Evolutionary conservation across 2,888 invertebrate species (phyloP), one percentile per base, ranked within the genome.

Genomic region (Loripinus fragilis): DNA sequence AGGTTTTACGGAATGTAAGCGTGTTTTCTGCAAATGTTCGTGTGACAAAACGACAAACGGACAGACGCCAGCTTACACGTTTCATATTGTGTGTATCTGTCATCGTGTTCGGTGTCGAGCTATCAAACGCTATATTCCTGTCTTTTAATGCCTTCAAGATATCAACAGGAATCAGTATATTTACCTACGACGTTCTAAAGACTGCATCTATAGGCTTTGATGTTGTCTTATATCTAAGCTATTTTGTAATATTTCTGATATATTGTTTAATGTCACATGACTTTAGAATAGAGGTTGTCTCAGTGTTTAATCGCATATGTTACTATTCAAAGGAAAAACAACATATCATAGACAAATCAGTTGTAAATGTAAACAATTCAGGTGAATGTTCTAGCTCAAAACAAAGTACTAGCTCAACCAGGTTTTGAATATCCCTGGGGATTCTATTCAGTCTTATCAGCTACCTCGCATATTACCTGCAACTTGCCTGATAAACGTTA

Each of bases 261-360:
- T 65, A 65, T 33, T 65, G 65, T n/a, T 7, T 65, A 25, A 65
- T 65, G 65, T 65, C 65, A 30, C 10, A 23, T 10, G 65, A 35
- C 2, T 33, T 65, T 12, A 65, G 65, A 35, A 30, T 7, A 45
- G 20, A 3, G n/a, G 45, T 20, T 45, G 38, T 38, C 7, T 8
- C 38, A 12, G 5, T 38, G 7, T 38, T 5, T 38, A 5, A 23
- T 23, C 52, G 15, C 5, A 52, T 52, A 5, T 52, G 52, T 38
- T n/a, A n/a, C n/a, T n/a, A n/a, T n/a, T n/a, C n/a, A n/a, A n/a
- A n/a, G n/a, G n/a, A n/a, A n/a, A n/a, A n/a, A n/a, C n/a, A n/a
- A n/a, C 38, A 38, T 38, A 38, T 38, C 38, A 38, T 8, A 38
- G 38, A 38, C 38, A 38, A 38, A n/a, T n/a, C n/a, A n/a, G n/a